Base-by-base conservation (phyloP, 2,888 invertebrate genomes). In the Tetranychus piercei region DNA sequence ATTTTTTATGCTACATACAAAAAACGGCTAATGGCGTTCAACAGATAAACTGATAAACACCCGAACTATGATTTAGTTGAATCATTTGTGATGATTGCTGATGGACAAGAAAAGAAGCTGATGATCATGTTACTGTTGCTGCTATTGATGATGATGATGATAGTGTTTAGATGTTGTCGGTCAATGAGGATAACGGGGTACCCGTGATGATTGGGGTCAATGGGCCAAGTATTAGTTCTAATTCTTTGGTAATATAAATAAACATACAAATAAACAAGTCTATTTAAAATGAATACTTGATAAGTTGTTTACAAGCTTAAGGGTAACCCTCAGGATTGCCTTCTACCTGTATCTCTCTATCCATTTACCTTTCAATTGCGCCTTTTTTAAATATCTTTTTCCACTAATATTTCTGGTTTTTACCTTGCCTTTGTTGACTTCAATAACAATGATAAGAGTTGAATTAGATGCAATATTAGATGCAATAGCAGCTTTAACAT, bases 121-220 rank as follows among this genome's bases (percentile, higher is more conserved):
- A 55, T 55, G 55, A 55, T 55, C 55, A 55, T 55, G 55, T 55
- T 55, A 55, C 34, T 34, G 34, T 34, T 34, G 34, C 34, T 55
- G 55, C 55, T 15, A 55, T 55, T 55, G 55, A 55, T 55, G 55
- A 55, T 55, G 55, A 55, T 55, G 55, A 15, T 55, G 55, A 15
- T 55, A 15, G 55, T 55, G 55, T 55, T 55, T 34, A 34, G 34
- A 34, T 34, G 55, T 55, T 55, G 55, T 55, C 55, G 55, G 55
- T 55, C 55, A 55, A 55, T 55, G 55, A 55, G 55, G 55, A 55
- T 55, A 55, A 55, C 55, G 55, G 55, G 55, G 55, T 55, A 55
- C 55, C 55, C 55, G 55, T 55, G 9, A 55, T 9, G 15, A 55
- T 55, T 15, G 55, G 15, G 55, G 55, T 55, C 55, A 55, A 55